Base-by-base conservation (phyloP, 2,797 vertebrate species). In the Hoplostethus atlanticus region DNA sequence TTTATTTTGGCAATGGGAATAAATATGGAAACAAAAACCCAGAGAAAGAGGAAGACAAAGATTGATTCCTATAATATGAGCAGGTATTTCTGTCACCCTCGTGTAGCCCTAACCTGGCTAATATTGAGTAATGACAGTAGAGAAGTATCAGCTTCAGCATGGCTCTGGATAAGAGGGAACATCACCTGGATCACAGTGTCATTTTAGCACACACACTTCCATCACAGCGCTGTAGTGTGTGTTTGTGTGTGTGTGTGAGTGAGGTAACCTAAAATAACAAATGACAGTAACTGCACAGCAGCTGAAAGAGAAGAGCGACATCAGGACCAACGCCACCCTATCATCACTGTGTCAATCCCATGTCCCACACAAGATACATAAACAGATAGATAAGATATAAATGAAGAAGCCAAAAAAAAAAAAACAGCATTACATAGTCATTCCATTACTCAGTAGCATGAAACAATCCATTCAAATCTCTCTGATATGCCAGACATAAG, bases 241-340 rank as follows among this genome's bases (percentile, higher is more conserved):
- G 65, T 61, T 52, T 62, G 25, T 66, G 31, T 80, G 42, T 40
- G 53, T 77, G 16, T 76, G 56, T 46, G 70, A 28, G 55, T 44
- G 76, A 83, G 74, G 81, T 85, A 87, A 80, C 69, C 85, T 66
- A 69, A 81, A 76, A 77, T 7, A 81, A 71, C 38, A 65, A 67
- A 71, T 52, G 69, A 89, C 16, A 65, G 71, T 87, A 92, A 92
- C 93, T 93, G 93, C 93, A 94, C 90, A 94, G 93, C 93, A 93
- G 92, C 90, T 88, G 84, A 84, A 84, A 87, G 81, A 83, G 84
- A 84, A 62, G 64, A 76, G 77, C 50, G 84, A 90, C 80, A 74
- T 82, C 77, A 87, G 81, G 87, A 86, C 61, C 73, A 40, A 69
- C 11, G 59, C n/a, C 62, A 44, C 75, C 86, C 84, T 28, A 44